Evolutionary conservation across 2,888 invertebrate genomes (phyloP).

Genomic region (Drosophila antonietae): DNA sequence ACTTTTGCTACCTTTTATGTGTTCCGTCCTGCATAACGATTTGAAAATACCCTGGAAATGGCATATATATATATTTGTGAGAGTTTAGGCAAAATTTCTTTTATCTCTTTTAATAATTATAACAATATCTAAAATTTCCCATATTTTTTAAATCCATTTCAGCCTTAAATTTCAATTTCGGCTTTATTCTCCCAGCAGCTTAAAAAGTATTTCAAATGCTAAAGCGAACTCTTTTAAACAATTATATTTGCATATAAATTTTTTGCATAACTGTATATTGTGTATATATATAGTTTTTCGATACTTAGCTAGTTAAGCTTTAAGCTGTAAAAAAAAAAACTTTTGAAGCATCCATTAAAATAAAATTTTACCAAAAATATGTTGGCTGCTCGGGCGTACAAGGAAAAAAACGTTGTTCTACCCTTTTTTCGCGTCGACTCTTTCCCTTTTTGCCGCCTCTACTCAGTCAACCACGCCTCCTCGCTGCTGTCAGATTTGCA

Average conservation of each 20-base stretch:
- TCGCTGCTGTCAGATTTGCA: slow-evolving; percentile 48
- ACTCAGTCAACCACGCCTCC: not conserved
- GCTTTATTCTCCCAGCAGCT: not conserved
- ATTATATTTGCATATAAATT: slow-evolving; percentile 4
- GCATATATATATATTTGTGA: not conserved
- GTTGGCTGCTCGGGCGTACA: slow-evolving; percentile 10
- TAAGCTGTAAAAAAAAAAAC: slow-evolving; percentile 19
- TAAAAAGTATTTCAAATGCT: not conserved
- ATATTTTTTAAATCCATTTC: not conserved
- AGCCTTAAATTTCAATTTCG: not conserved
- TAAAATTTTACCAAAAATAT: slow-evolving; percentile 36
- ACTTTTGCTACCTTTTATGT: slow-evolving; percentile 17
- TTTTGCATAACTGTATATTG: slow-evolving; percentile 1
- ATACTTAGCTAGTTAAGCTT: slow-evolving; percentile 18
- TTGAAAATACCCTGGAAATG: slow-evolving; percentile 25
- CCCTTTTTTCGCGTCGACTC: slow-evolving; percentile 31
- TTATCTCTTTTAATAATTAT: too few species aligned
- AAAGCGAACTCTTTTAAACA: not conserved
- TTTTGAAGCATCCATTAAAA: slow-evolving; percentile 40
- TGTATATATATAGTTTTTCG: slow-evolving; percentile 1
- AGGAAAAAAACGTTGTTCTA: slow-evolving; percentile 40
- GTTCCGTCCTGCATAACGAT: not conserved
- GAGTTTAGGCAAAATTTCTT: not conserved
- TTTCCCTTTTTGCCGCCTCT: not conserved
- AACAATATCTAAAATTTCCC: not conserved